phyloP scores from a whole-genome alignment of 2,797 vertebrate species.

The Decapterus maruadsi region DNA sequence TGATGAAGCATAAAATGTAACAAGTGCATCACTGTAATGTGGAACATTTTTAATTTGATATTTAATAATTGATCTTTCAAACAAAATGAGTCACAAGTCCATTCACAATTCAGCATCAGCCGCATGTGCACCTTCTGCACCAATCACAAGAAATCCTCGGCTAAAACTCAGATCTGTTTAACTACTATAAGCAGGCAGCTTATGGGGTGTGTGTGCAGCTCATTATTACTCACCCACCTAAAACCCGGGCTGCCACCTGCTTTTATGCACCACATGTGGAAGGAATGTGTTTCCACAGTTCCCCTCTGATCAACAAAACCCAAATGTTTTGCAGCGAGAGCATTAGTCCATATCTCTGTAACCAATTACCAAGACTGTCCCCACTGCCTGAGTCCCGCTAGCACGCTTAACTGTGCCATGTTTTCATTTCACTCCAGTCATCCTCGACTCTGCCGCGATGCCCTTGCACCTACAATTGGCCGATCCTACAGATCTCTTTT shows the following conservation, averaged over 20 bases:
- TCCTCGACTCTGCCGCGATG: slow-evolving; percentile 35
- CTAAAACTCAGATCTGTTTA: slow-evolving; percentile 37
- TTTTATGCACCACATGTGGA: slow-evolving; percentile 7
- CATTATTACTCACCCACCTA: slow-evolving; percentile 52
- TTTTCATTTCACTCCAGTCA: slow-evolving; percentile 52
- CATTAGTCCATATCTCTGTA: slow-evolving; percentile 42
- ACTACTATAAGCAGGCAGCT: slow-evolving; percentile 31
- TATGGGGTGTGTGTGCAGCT: slow-evolving; percentile 48
- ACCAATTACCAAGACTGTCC: slow-evolving; percentile 51
- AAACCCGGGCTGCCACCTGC: slow-evolving; percentile 41
- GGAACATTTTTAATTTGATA: slow-evolving; percentile 31
- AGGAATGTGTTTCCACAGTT: slow-evolving; percentile 36
- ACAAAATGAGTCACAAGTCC: slow-evolving; percentile 24
- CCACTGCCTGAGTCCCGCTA: slow-evolving; percentile 46
- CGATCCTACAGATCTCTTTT: slow-evolving; percentile 64
- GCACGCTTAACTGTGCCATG: slow-evolving; percentile 43
- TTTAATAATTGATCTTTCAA: slow-evolving; percentile 45
- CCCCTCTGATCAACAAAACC: slow-evolving; percentile 26
- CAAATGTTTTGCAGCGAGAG: slow-evolving; percentile 30
- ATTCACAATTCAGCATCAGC: slow-evolving; percentile 3
- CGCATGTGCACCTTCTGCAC: slow-evolving; percentile 23
- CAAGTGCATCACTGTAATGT: slow-evolving; percentile 14
- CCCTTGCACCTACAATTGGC: slow-evolving; percentile 56
- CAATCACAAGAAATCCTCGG: slow-evolving; percentile 28
- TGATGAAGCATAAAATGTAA: slow-evolving; percentile 35